These are phyloP conservation scores for Epirrita christyi DNA, from an alignment of 2,888 invertebrate genomes.

Conservation along the genomic window DNA sequence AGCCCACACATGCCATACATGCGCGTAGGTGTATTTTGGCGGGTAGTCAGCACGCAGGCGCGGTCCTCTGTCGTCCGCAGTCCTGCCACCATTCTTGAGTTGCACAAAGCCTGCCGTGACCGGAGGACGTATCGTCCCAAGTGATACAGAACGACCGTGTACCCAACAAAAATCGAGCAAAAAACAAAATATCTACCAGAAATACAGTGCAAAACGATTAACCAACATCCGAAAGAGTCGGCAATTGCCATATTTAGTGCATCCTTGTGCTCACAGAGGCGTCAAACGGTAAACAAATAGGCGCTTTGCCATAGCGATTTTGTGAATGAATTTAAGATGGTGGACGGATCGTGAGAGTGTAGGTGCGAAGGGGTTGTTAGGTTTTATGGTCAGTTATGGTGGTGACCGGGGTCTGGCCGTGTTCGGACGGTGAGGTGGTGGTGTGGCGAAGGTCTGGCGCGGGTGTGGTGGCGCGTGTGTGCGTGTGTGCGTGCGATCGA, in stretches of 20 bases:
- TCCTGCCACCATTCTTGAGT: conserved; percentile 83
- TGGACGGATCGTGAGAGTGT: conserved; percentile 69
- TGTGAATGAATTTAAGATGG: conserved; percentile 85
- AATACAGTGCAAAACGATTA: conserved; percentile 51
- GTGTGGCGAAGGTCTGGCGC: conserved; percentile 35
- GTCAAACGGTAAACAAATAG: conserved; percentile 79
- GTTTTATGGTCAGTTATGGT: conserved; percentile 55
- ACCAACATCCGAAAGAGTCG: conserved; percentile 37
- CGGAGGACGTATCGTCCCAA: conserved; percentile 47
- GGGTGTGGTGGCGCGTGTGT: conserved; percentile 54
- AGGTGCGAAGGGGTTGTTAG: conserved; percentile 53
- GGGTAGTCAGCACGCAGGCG: conserved; percentile 75
- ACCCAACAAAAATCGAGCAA: conserved; percentile 65
- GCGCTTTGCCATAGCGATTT: conserved; percentile 71
- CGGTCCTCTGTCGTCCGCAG: conserved; percentile 74
- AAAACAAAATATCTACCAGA: conserved; percentile 48
- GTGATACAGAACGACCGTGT: conserved; percentile 55
- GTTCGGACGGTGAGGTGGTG: conserved; percentile 34
- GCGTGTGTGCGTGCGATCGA: conserved; percentile 77
- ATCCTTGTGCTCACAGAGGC: conserved; percentile 54
- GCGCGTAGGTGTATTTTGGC: conserved; percentile 83
- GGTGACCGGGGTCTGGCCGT: conserved; percentile 32
- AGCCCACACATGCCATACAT: conserved; percentile 65
- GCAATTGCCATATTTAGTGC: conserved; percentile 41
- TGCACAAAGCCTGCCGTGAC: conserved; percentile 64